Base-by-base conservation (phyloP, 2,797 vertebrate genomes). In the Cetoscarus ocellatus region DNA sequence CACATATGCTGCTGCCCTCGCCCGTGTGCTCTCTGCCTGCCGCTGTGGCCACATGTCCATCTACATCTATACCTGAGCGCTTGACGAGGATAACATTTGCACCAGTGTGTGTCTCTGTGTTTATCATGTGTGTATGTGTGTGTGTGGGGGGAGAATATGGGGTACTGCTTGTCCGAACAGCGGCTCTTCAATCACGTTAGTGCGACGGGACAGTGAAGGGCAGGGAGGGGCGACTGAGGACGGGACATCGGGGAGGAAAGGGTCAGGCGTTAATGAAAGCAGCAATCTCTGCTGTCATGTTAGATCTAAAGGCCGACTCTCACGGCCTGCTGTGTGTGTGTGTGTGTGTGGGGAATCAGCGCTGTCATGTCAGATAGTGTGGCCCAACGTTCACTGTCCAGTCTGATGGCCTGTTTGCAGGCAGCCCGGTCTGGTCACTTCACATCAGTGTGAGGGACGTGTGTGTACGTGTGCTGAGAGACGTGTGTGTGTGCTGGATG, bases 401-500 rank as follows among this genome's bases (percentile, higher is more conserved):
- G 77, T 94, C 90, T 89, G 94, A 96, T 95, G 90, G 95, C 95
- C 95, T 94, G 92, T 95, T 96, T 89, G 92, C 94, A 93, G 94
- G 94, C 95, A 93, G 92, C 91, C 68, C 15, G 59, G 89, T 87
- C 94, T 77, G 93, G 94, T 96, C 91, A 91, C 90, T 95, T 96
- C 90, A 91, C 86, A 95, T 96, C 94, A 96, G 69, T 67, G 73
- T 92, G 86, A 94, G 89, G 83, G 90, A 86, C 63, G 0, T 83
- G 80, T 88, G 59, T 83, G 80, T 80, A 54, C 40, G 52, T 73
- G 81, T 78, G 82, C 54, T 39, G 34, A 58, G 47, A 54, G 49
- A 67, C 48, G 67, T 64, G 63, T 57, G 35, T 69, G 61, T 70
- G 49, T 52, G 45, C 60, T n/a, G 66, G 59, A 58, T 75, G 53